These are phyloP conservation scores for Erynnis tages DNA, from an alignment of 2,888 invertebrate species.

Conservation along the genomic window DNA sequence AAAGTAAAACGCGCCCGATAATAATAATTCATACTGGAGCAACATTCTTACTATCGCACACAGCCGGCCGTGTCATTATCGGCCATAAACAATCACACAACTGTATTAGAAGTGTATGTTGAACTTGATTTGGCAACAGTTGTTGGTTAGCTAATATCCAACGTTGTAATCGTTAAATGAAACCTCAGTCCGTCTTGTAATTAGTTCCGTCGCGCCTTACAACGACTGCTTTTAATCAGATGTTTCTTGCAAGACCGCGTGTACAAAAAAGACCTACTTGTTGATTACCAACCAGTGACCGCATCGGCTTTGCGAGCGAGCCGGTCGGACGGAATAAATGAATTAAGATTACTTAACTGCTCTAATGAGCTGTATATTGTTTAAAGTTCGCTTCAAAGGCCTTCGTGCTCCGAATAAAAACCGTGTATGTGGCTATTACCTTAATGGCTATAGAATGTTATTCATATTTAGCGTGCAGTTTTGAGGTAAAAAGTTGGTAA, in stretches of 20 bases:
- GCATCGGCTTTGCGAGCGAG: constrained; percentile 13
- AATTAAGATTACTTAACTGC: constrained; percentile 3
- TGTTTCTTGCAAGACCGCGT: constrained; percentile 14
- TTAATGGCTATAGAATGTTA: background rate
- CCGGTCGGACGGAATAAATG: constrained; percentile 11
- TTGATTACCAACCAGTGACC: constrained; percentile 18
- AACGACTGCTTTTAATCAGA: constrained; percentile 14
- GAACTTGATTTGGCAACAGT: background rate
- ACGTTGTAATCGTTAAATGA: background rate
- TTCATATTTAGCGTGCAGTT: constrained; percentile 30
- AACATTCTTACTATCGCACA: constrained; percentile 5
- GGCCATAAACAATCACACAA: background rate
- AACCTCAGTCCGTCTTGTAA: constrained; percentile 11
- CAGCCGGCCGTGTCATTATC: background rate
- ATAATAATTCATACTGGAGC: constrained; percentile 12
- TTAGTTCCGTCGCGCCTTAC: constrained; percentile 25
- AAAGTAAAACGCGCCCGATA: constrained; percentile 6
- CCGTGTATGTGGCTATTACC: background rate
- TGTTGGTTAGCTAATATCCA: background rate
- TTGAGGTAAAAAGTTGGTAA: constrained; percentile 34
- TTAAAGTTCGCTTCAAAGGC: background rate
- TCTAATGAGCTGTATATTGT: constrained; percentile 11
- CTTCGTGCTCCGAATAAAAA: background rate
- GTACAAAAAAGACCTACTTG: constrained; percentile 14
- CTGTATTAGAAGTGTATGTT: background rate